These are phyloP conservation scores for Cettia cetti DNA, from an alignment of 2,113 vertebrate species.

Conservation along the genomic window DNA sequence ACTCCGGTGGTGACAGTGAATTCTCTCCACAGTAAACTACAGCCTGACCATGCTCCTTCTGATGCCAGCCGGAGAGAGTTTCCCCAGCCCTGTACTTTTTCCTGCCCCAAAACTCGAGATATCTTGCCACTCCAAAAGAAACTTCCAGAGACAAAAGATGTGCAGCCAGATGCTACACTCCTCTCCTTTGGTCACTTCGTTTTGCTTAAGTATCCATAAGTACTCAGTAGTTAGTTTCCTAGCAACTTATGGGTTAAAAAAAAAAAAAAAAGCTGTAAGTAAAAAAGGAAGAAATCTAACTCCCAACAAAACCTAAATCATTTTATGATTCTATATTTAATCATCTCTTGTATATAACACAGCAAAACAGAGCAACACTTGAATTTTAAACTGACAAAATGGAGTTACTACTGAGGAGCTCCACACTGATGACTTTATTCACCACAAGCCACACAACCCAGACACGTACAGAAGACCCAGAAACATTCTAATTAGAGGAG, in stretches of 20 bases:
- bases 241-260: not conserved
- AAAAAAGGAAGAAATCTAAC: not conserved
- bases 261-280: not conserved
- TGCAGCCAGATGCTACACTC: not conserved
- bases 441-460: not conserved
- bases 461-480: not conserved
- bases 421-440: not conserved
- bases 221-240: not conserved
- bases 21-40: not conserved
- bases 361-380: not conserved
- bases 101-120: not conserved
- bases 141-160: not conserved
- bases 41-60: not conserved
- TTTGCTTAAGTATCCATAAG: not conserved
- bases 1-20: not conserved
- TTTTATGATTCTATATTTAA: not conserved
- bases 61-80: not conserved
- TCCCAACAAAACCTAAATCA: not conserved
- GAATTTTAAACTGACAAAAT: not conserved
- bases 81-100: not conserved
- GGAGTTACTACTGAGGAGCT: not conserved
- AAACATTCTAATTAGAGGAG: not conserved
- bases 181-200: not conserved
- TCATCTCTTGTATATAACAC: accelerated
- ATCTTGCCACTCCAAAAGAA: not conserved